Evolutionary conservation across 2,888 invertebrate genomes (phyloP).

Genomic region (Cheilosia grossa): DNA sequence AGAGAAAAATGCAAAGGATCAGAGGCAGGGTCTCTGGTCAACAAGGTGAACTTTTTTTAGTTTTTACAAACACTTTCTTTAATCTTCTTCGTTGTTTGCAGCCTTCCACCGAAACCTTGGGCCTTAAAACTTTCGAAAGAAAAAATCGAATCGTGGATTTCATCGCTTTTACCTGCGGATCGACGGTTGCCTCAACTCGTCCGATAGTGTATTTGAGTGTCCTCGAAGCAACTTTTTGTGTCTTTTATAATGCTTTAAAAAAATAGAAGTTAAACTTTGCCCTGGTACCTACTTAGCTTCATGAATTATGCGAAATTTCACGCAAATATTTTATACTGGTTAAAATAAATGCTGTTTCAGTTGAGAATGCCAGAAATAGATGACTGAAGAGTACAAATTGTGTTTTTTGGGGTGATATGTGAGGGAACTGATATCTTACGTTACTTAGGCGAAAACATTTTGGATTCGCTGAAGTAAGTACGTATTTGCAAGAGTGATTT

Average conservation of each 20-base stretch:
- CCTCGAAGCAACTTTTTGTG: not conserved
- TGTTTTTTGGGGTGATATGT: too few species aligned
- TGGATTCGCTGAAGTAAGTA: too few species aligned
- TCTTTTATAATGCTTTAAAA: not conserved
- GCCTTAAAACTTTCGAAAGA: slow-evolving; percentile 58
- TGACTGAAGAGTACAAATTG: too few species aligned
- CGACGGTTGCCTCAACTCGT: slow-evolving; percentile 81
- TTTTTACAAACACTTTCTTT: not conserved
- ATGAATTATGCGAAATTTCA: not conserved
- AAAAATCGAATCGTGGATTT: slow-evolving; percentile 56
- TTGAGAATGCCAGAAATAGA: not conserved
- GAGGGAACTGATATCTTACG: too few species aligned
- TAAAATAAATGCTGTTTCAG: not conserved
- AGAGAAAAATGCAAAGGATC: slow-evolving; percentile 76
- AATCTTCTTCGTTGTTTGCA: slow-evolving; percentile 24
- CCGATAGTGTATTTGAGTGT: slow-evolving; percentile 69
- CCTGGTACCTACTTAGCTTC: too few species aligned
- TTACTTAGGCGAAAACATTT: too few species aligned
- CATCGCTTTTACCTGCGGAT: slow-evolving; percentile 78
- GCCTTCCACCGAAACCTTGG: slow-evolving; percentile 76
- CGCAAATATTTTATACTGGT: slow-evolving; percentile 35
- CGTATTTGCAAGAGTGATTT: too few species aligned
- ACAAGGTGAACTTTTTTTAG: slow-evolving; percentile 44
- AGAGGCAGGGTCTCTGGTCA: slow-evolving; percentile 75
- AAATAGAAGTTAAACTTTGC: not conserved